These are phyloP conservation scores for Leptinotarsa peninsularis DNA, from an alignment of 2,888 invertebrate genomes.

Conservation along the genomic window DNA sequence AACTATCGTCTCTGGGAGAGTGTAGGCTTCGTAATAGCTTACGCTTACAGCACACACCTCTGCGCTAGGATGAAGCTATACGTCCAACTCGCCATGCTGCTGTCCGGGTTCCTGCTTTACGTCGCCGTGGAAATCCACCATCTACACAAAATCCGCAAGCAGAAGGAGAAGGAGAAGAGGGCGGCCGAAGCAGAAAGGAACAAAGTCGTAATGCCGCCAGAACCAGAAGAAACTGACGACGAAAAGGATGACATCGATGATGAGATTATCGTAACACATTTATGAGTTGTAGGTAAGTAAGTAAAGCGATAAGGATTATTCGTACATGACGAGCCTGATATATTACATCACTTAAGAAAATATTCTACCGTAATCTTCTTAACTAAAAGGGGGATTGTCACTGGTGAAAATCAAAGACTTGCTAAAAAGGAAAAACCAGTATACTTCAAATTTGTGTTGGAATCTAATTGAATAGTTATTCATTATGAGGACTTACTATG, in stretches of 20 bases:
- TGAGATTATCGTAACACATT: constrained; percentile 87
- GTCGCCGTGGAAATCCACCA: constrained; percentile 84
- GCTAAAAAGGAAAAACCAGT: no score
- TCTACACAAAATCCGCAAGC: constrained; percentile 81
- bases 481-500: no score
- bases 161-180: constrained; percentile 74
- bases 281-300: constrained; percentile 67
- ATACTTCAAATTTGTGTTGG: no score
- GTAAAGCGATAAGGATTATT: background rate
- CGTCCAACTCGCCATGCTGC: constrained; percentile 82
- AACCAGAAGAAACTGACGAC: constrained; percentile 84
- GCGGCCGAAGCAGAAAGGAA: constrained; percentile 76
- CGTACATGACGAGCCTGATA: no score
- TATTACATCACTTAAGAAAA: no score
- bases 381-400: no score
- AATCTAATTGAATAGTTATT: no score
- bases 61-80: constrained; percentile 89
- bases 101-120: constrained; percentile 82
- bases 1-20: constrained; percentile 93
- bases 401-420: no score
- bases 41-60: constrained; percentile 88
- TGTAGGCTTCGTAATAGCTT: constrained; percentile 89
- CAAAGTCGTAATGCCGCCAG: constrained; percentile 63
- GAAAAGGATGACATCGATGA: constrained; percentile 90
- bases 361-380: no score